Evolutionary conservation across 2,888 invertebrate species (phyloP).

Genomic region (Drosophila mimetica): DNA sequence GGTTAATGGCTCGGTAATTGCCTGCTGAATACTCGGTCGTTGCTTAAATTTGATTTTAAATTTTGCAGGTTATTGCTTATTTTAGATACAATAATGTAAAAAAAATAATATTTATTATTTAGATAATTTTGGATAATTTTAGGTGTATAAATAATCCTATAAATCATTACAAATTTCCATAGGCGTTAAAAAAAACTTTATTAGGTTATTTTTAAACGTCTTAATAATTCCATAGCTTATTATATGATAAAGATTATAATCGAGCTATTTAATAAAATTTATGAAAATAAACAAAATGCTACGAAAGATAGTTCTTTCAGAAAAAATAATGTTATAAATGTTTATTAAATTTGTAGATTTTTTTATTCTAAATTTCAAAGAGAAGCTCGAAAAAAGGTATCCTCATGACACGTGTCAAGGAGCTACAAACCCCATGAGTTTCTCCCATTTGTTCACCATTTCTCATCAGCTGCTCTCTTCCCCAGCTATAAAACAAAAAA

Average conservation of each 20-base stretch:
- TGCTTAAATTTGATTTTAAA: not conserved
- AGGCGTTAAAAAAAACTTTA: too few species aligned
- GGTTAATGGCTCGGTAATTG: conserved; percentile 39
- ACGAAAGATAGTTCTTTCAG: too few species aligned
- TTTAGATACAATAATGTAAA: not conserved
- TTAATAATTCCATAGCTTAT: too few species aligned
- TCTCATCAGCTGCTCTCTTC: conserved; percentile 23
- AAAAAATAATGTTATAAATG: too few species aligned
- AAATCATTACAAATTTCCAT: too few species aligned
- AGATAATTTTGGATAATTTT: too few species aligned
- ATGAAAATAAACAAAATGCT: too few species aligned
- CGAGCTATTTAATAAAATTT: too few species aligned
- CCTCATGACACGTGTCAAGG: conserved; percentile 14
- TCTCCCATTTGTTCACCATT: conserved; percentile 7
- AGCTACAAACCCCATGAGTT: not conserved
- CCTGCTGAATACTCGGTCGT: conserved; percentile 6
- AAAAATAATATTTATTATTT: not conserved
- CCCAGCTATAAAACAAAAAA: conserved; percentile 24
- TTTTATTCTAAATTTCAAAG: not conserved
- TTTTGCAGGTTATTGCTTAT: too few species aligned
- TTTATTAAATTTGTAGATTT: not conserved
- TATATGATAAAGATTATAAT: too few species aligned
- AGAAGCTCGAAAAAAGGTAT: not conserved
- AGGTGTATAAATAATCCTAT: too few species aligned
- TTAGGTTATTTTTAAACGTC: too few species aligned